Evolutionary conservation across 2,113 vertebrate species (phyloP).

Genomic region (Laticauda laticaudata): DNA sequence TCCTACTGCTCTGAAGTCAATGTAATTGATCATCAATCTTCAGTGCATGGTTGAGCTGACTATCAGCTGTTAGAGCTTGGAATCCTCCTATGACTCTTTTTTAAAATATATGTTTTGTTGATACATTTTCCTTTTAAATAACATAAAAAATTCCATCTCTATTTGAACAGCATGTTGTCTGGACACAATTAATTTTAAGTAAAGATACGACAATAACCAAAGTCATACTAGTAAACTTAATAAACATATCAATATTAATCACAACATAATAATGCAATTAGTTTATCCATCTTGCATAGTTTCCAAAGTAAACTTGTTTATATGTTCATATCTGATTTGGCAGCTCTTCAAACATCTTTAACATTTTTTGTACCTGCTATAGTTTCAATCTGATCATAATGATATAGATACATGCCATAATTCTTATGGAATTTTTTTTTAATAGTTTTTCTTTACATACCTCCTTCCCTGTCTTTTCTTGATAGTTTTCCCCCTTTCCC

Average conservation of each 20-base stretch:
- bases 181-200: too few relatives aligned
- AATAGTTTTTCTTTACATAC: not conserved
- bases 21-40: conserved; percentile 43
- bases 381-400: not conserved
- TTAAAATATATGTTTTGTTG: too few relatives aligned
- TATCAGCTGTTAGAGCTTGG: conserved; percentile 31
- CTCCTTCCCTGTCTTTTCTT: not conserved
- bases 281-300: too few relatives aligned
- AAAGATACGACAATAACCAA: too few relatives aligned
- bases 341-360: conserved; percentile 13
- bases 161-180: too few relatives aligned
- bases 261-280: too few relatives aligned
- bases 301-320: not conserved
- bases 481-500: not conserved
- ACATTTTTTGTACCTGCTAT: not conserved
- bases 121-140: too few relatives aligned
- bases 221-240: too few relatives aligned
- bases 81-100: not conserved
- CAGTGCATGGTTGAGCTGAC: conserved; percentile 27
- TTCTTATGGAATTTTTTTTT: not conserved
- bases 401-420: not conserved
- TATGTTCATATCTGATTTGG: not conserved
- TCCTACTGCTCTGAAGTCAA: conserved; percentile 46
- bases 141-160: too few relatives aligned
- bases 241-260: too few relatives aligned